Base-by-base conservation (phyloP, 2,888 invertebrate genomes). In the Lymantria monacha region DNA sequence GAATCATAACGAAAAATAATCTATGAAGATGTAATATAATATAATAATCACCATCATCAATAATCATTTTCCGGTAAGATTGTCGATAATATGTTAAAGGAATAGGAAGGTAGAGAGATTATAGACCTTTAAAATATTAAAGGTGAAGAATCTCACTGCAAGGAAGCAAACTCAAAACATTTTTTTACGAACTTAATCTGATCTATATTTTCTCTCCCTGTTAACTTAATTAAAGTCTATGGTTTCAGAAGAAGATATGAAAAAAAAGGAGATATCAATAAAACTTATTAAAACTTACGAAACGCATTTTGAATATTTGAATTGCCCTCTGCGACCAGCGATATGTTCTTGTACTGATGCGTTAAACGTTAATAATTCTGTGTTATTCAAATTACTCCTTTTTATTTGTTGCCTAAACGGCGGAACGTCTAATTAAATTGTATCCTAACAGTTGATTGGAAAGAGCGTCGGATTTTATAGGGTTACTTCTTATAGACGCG, bases 261-360 rank as follows among this genome's bases (percentile, higher is more conserved):
- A 11, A 11, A 7, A 36, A 7, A 36, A 3, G 36, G 36, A 11
- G 3, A 40, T 40, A 40, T 40, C n/a, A 12, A 12, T 13, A 3
- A 13, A 40, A 13, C 9, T 40, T 12, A 40, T 40, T 40, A n/a
- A 9, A 13, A 69, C 74, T 76, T 63, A 76, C 76, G 51, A 59
- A 66, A 54, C 66, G 51, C 76, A 76, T 76, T 63, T 59, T 72
- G 70, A 47, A 55, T 44, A 42, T 47, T 37, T 51, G 40, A 59
- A 44, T 30, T 22, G 40, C 46, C 9, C 14, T 46, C 51, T 49
- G 54, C 47, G 55, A 66, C 63, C 57, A 56, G 49, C 51, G 15
- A 53, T 53, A 44, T 47, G 46, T 50, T 48, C 12, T 22, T 22
- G 22, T 42, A 55, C 46, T 52, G 30, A 51, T 14, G 22, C 49